Conservation (phyloP, 2,888 invertebrate genomes). For the Zele albiditarsus region DNA sequence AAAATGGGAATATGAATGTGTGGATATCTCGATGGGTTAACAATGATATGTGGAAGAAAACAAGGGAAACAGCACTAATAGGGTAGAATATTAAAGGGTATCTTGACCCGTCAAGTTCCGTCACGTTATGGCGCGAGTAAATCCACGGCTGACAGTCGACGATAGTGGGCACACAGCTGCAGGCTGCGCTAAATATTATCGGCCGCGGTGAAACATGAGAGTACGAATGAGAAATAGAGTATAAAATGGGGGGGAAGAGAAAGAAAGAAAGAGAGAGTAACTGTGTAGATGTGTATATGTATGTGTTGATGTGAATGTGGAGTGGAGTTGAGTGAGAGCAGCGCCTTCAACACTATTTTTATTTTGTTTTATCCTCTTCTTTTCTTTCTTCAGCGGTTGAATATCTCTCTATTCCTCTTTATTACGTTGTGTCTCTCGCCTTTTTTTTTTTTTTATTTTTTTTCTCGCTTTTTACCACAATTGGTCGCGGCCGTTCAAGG, state of each 20-base stretch:
- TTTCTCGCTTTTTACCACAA: conserved; percentile 11
- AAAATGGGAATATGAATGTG: neutral
- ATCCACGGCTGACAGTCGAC: conserved; percentile 18
- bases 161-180: conserved; percentile 36
- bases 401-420: neutral
- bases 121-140: conserved; percentile 44
- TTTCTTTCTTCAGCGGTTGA: neutral
- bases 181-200: conserved; percentile 42
- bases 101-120: conserved; percentile 39
- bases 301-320: neutral
- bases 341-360: conserved; percentile 35
- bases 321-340: conserved; percentile 1
- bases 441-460: conserved; percentile 3
- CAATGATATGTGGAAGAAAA: neutral
- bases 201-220: conserved; percentile 40
- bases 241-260: neutral
- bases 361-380: conserved; percentile 19
- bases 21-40: no score
- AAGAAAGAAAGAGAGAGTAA: neutral
- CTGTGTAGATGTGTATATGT: neutral
- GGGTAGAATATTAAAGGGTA: conserved; percentile 37
- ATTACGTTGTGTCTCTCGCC: neutral
- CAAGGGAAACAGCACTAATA: conserved; percentile 29
- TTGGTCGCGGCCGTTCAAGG: conserved; percentile 21
- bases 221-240: conserved; percentile 3